Conservation (phyloP, 2,888 invertebrate species). For the Encarsia formosa region DNA sequence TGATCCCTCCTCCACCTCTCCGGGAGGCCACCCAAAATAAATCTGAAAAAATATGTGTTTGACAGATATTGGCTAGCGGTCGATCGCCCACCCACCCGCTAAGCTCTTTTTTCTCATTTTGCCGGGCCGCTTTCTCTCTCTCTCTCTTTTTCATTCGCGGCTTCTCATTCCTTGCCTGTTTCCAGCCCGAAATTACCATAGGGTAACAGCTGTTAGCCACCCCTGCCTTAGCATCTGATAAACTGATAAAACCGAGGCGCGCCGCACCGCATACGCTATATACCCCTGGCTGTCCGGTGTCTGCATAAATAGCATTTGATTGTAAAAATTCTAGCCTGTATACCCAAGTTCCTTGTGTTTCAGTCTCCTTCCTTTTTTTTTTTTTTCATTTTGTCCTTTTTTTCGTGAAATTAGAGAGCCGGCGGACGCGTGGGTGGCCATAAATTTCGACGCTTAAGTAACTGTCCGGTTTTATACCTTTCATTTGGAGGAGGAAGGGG, state of each 20-base stretch:
- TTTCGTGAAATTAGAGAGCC: too few species aligned
- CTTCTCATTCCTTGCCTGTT: not conserved
- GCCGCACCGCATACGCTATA: too few species aligned
- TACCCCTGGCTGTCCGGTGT: too few species aligned
- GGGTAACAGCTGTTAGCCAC: constrained; percentile 45
- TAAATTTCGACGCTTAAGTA: too few species aligned
- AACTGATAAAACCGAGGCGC: constrained; percentile 48
- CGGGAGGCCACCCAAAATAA: constrained; percentile 42
- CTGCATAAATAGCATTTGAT: too few species aligned
- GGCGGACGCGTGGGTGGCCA: too few species aligned
- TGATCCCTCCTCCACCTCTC: constrained; percentile 29
- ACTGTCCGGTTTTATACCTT: too few species aligned
- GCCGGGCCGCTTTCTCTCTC: constrained; percentile 12
- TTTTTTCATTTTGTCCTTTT: too few species aligned
- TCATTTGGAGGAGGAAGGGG: too few species aligned
- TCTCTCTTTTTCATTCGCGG: constrained; percentile 16
- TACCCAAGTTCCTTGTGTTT: too few species aligned
- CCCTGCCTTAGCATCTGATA: constrained; percentile 44
- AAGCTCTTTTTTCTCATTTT: constrained; percentile 17
- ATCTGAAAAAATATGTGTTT: constrained; percentile 48
- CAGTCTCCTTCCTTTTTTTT: too few species aligned
- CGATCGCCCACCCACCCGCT: constrained; percentile 24
- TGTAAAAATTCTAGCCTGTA: too few species aligned
- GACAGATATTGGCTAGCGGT: constrained; percentile 45
- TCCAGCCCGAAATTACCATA: constrained; percentile 45